Evolutionary conservation across 2,113 vertebrate species (phyloP), one percentile per base, ranked within the genome.

Genomic region (Sylvia atricapilla): DNA sequence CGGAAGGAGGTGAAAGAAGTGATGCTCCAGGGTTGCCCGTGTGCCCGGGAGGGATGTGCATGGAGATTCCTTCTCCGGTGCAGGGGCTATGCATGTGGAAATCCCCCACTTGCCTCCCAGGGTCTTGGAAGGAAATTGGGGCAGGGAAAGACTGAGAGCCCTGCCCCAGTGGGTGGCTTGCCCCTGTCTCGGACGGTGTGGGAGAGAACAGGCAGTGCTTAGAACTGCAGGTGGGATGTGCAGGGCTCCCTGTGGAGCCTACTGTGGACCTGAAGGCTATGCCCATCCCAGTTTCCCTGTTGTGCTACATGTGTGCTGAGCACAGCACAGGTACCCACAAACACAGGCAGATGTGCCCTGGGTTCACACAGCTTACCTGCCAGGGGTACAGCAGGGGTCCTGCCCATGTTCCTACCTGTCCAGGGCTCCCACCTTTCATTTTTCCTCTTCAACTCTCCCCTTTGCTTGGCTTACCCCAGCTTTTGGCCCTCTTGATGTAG

Each of bases 301-400:
- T 0, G 0, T 7, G 11, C 18, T n/a, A 5, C 2, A 1, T 1
- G 5, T 9, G 4, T n/a, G 23, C 41, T 5, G 0, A 58, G 19
- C 17, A 9, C 2, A 2, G 28, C 59, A 27, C 19, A 14, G 5
- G 1, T 31, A 8, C 12, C 13, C 21, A 24, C 4, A 39, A 3
- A 7, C 21, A 23, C 0, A 0, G 47, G 21, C 15, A 78, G 44
- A 20, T 0, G 2, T 66, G 33, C 33, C 10, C 28, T 46, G 50
- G 22, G n/a, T 12, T n/a, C 7, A 0, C 64, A 73, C 13, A 63
- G 11, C 35, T 86, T 47, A 23, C 25, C 41, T 66, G 33, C 30
- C 23, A 22, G 35, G 33, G 55, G 55, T 35, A 11, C 22, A 50
- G 39, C 3, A 3, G 21, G 20, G 37, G 2, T 58, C 22, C 58